phyloP scores from a whole-genome alignment of 2,113 vertebrate genomes.

The Cyprinodon variegatus region DNA sequence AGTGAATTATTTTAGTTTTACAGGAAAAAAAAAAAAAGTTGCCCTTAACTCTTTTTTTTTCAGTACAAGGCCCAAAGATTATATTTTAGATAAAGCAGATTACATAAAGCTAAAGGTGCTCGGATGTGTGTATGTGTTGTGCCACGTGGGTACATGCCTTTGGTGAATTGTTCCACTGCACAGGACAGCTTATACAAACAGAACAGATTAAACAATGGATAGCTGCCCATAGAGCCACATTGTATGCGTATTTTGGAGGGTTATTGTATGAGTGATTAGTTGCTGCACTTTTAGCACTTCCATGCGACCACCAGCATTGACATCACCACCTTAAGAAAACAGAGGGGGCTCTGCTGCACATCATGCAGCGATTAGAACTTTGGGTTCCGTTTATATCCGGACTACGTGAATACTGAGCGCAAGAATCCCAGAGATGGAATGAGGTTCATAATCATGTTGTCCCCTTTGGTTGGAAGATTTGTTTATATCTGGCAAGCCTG shows the following conservation, averaged over 20 bases:
- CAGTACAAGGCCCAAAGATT: not conserved
- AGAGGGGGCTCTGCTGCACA: not conserved
- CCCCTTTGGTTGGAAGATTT: not conserved
- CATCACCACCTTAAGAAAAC: conserved; percentile 6
- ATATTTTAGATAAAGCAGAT: not conserved
- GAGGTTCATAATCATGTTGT: not conserved
- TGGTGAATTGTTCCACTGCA: conserved; percentile 15
- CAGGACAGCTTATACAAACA: conserved; percentile 34
- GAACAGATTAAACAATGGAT: conserved; percentile 28
- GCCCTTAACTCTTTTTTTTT: not conserved
- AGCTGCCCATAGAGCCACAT: conserved; percentile 7
- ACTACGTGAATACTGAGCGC: not conserved
- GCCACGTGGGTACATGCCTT: conserved; percentile 3
- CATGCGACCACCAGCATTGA: conserved; percentile 26
- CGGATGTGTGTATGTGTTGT: not conserved
- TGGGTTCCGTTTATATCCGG: not conserved
- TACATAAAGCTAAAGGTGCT: not conserved
- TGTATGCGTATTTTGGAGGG: not conserved
- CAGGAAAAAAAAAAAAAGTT: not conserved
- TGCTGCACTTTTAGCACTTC: conserved; percentile 17
- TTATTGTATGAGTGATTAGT: conserved; percentile 23
- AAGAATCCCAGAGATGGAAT: not conserved
- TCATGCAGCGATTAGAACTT: not conserved
- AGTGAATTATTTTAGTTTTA: no score
- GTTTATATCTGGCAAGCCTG: no score